Percentiles rank a stretch among this genome's conserved stretches.
phyloP scores from a whole-genome alignment of 2,888 invertebrate species.

The Anodontia alba region DNA sequence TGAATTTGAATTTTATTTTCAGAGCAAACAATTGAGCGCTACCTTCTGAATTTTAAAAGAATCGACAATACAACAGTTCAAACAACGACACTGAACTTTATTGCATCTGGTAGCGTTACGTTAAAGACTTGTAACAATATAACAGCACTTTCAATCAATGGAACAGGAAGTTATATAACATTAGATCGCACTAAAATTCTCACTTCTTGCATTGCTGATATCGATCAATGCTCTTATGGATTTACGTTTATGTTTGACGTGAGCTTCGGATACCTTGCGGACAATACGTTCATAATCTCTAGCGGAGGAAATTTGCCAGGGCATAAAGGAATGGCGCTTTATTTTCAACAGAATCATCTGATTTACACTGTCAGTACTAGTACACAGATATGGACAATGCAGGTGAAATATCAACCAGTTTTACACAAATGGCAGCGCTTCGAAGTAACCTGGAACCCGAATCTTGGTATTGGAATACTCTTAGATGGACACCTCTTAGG shows the following conservation, averaged over 20 bases:
- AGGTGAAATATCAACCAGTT: constrained; percentile 43
- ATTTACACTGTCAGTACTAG: constrained; percentile 66
- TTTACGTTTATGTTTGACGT: constrained; percentile 62
- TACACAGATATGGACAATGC: constrained; percentile 60
- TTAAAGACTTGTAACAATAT: constrained; percentile 27
- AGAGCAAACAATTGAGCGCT: constrained; percentile 44
- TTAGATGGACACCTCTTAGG: constrained; percentile 63
- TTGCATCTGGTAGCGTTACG: constrained; percentile 49
- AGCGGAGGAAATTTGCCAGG: constrained; percentile 63
- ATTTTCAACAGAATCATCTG: constrained; percentile 53
- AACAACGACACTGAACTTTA: constrained; percentile 54
- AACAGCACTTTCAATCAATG: constrained; percentile 47
- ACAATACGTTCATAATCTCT: constrained; percentile 64
- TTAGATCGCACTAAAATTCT: constrained; percentile 39
- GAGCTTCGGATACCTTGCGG: constrained; percentile 50
- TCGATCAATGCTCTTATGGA: constrained; percentile 58
- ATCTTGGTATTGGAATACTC: constrained; percentile 62
- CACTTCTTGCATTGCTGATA: constrained; percentile 53
- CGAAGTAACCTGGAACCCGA: constrained; percentile 68
- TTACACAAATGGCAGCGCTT: constrained; percentile 68
- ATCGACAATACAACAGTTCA: constrained; percentile 51
- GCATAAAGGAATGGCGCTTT: constrained; percentile 62
- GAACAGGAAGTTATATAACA: constrained; percentile 50
- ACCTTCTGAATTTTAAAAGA: constrained; percentile 41
- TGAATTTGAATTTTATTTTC: too few relatives aligned